Evolutionary conservation across 2,888 invertebrate genomes (phyloP).

Genomic region (Erpobdella octoculata): DNA sequence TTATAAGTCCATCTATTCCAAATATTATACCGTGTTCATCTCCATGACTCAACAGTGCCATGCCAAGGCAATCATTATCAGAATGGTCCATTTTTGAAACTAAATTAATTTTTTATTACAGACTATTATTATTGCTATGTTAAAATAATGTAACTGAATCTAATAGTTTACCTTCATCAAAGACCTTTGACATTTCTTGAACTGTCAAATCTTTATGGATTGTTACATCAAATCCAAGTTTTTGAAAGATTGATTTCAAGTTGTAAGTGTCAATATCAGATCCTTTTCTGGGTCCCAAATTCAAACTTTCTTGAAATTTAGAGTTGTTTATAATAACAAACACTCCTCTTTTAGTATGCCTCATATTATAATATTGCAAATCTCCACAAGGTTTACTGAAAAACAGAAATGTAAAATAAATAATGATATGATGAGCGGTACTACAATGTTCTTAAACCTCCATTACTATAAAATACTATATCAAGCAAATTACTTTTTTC

Average conservation of each 20-base stretch:
- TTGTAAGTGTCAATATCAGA: conserved; percentile 77
- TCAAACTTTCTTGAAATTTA: conserved; percentile 58
- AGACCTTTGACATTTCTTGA: conserved; percentile 58
- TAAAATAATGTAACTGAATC: too few relatives aligned
- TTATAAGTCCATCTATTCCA: conserved; percentile 75
- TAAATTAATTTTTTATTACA: not conserved
- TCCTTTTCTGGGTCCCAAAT: conserved; percentile 58
- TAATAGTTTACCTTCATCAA: conserved; percentile 60
- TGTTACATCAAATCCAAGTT: conserved; percentile 65
- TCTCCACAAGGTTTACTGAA: too few relatives aligned
- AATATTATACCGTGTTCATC: conserved; percentile 74
- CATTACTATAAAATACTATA: too few relatives aligned
- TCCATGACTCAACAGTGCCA: conserved; percentile 81
- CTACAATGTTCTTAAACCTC: too few relatives aligned
- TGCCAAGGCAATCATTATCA: conserved; percentile 71
- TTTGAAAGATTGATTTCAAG: conserved; percentile 57
- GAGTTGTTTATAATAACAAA: conserved; percentile 87
- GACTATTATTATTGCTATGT: not conserved
- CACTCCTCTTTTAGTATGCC: conserved; percentile 67
- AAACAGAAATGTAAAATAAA: too few relatives aligned
- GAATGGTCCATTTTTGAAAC: conserved; percentile 66
- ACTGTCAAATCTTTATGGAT: conserved; percentile 61
- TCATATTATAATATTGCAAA: conserved; percentile 92
- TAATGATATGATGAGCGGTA: too few relatives aligned
- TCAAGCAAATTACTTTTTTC: too few relatives aligned